Conservation (phyloP, 2,888 invertebrate species). For the Drosophila suboccidentalis region DNA sequence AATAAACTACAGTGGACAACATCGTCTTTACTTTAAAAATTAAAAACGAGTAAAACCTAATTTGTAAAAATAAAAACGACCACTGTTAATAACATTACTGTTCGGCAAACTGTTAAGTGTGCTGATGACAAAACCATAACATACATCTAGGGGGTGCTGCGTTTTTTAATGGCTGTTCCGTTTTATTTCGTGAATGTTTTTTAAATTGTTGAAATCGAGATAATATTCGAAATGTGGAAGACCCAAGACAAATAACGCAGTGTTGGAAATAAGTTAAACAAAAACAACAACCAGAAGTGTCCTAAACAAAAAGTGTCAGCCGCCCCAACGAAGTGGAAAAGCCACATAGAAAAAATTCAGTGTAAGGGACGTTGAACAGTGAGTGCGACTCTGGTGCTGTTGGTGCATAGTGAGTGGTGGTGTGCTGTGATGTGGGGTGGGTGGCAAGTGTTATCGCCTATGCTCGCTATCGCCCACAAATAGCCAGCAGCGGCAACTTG, state of each 20-base stretch:
- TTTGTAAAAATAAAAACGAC: neutral
- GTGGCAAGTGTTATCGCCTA: slow-evolving; percentile 62
- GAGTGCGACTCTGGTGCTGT: slow-evolving; percentile 54
- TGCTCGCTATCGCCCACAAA: slow-evolving; percentile 62
- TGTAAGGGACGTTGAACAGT: slow-evolving; percentile 55
- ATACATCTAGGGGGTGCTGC: slow-evolving; percentile 41
- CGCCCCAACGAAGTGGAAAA: slow-evolving; percentile 42
- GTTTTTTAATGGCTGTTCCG: slow-evolving; percentile 30
- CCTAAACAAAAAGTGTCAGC: slow-evolving; percentile 41
- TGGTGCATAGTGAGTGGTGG: slow-evolving; percentile 21
- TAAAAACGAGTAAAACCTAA: neutral
- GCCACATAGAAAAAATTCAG: slow-evolving; percentile 22
- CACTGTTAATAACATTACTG: slow-evolving; percentile 27
- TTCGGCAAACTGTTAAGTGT: slow-evolving; percentile 10
- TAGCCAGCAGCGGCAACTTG: slow-evolving; percentile 69
- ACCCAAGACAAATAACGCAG: slow-evolving; percentile 13
- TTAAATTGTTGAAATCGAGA: slow-evolving; percentile 17
- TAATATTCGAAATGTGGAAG: slow-evolving; percentile 4
- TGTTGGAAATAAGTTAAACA: slow-evolving; percentile 26
- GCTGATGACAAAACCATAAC: slow-evolving; percentile 34
- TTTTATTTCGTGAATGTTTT: slow-evolving; percentile 34
- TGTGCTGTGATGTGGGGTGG: slow-evolving; percentile 36
- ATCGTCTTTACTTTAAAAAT: neutral
- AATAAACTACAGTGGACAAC: neutral
- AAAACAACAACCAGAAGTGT: slow-evolving; percentile 43